Evolutionary conservation across 1,140 invertebrate species (phyloP).

Genomic region (Vanessa tameamea): DNA sequence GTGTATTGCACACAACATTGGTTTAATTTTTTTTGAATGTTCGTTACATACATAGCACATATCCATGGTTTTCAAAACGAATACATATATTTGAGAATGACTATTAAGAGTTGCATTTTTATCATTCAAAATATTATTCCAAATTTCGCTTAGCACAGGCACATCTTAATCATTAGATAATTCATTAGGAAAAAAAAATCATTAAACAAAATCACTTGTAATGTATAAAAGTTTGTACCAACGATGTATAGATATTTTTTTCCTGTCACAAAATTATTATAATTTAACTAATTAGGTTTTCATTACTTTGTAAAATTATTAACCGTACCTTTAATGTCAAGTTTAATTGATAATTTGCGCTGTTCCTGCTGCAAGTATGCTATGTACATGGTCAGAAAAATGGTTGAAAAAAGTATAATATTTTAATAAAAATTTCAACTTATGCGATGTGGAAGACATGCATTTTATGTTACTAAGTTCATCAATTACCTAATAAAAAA

Average conservation of each 20-base stretch:
- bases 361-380: background rate
- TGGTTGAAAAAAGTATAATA: background rate
- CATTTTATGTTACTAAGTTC: conserved; percentile 9
- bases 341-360: background rate
- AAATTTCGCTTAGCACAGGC: conserved; percentile 8
- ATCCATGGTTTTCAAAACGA: too few species aligned
- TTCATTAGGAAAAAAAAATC: background rate
- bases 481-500: conserved; percentile 25
- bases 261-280: background rate
- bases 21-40: background rate
- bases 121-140: background rate
- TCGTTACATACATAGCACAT: too few species aligned
- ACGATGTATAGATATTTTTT: background rate
- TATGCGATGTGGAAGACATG: conserved; percentile 25
- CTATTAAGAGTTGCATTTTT: background rate
- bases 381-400: background rate
- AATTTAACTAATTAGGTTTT: background rate
- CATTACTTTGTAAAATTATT: background rate
- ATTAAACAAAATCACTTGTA: background rate
- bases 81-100: too few species aligned
- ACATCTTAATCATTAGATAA: conserved; percentile 13
- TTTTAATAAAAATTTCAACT: background rate
- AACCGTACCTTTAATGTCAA: background rate
- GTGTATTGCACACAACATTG: too few species aligned
- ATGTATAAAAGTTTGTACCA: conserved; percentile 9